Evolutionary conservation across 2,797 vertebrate genomes (phyloP).

Genomic region (Pantherophis alleghaniensis): DNA sequence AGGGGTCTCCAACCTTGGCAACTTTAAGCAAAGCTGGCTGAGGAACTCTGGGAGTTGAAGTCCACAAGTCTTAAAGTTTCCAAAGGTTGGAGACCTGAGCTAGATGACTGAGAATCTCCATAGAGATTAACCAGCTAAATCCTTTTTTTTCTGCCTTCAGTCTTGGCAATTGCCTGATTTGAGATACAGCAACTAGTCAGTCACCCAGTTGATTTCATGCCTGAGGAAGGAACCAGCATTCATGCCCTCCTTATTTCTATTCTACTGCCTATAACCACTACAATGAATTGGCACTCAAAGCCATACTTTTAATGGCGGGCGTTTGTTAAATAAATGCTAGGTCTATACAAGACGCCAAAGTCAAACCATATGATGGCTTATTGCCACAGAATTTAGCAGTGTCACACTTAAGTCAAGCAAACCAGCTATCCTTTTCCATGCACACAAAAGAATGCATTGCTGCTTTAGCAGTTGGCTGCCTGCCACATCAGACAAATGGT

Average conservation of each 20-base stretch:
- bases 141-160: not conserved
- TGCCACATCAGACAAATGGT: not conserved
- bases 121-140: not conserved
- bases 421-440: not conserved
- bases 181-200: not conserved
- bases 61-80: too few relatives aligned
- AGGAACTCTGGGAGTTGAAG: too few relatives aligned
- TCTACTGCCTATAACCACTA: not conserved
- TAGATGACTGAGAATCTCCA: too few relatives aligned
- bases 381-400: not conserved
- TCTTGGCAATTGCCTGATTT: not conserved
- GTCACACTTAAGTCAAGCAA: not conserved
- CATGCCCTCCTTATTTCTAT: not conserved
- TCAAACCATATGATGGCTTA: not conserved
- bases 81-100: too few relatives aligned
- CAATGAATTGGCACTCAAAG: not conserved
- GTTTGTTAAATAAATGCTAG: not conserved
- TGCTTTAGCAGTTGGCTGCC: not conserved
- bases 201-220: not conserved
- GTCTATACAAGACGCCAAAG: not conserved
- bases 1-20: too few relatives aligned
- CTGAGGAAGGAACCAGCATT: not conserved
- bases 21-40: too few relatives aligned
- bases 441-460: not conserved
- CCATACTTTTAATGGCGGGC: not conserved